These are phyloP conservation scores for Gambusia yucatana DNA, from an alignment of 2,797 vertebrate genomes.

Conservation along the genomic window DNA sequence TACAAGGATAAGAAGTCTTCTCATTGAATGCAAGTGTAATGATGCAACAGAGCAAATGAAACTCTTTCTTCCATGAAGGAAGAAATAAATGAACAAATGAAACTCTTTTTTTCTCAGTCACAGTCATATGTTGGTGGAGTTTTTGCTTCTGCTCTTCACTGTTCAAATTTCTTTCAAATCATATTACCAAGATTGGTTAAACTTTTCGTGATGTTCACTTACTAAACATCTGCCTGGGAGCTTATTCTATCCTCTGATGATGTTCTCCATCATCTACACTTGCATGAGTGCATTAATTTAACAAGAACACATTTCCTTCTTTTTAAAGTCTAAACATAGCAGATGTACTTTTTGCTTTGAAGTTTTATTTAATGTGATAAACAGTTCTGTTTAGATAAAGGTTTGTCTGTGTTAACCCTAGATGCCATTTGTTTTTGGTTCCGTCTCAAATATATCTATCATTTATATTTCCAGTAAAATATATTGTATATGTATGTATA, in stretches of 20 bases:
- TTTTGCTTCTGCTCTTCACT: neutral
- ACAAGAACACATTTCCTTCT: neutral
- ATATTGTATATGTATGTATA: no score
- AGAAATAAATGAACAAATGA: neutral
- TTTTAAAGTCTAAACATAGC: neutral
- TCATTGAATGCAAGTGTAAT: slow-evolving; percentile 18
- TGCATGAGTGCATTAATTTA: neutral
- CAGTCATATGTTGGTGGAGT: neutral
- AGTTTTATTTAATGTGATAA: neutral
- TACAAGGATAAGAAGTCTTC: neutral
- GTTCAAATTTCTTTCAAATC: neutral
- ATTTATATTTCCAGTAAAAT: no score
- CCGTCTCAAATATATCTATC: no score
- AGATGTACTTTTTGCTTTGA: neutral
- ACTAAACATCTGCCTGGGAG: neutral
- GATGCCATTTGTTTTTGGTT: no score
- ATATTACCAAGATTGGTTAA: neutral
- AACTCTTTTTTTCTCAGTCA: neutral
- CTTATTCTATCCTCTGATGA: neutral
- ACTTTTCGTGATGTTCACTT: neutral
- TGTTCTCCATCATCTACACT: neutral
- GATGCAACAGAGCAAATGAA: neutral
- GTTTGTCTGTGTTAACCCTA: neutral
- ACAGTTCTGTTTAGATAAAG: neutral
- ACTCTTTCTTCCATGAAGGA: neutral